Evolutionary conservation across 2,797 vertebrate genomes (phyloP), one percentile per base, ranked within the genome.

Genomic region (Melanogrammus aeglefinus): DNA sequence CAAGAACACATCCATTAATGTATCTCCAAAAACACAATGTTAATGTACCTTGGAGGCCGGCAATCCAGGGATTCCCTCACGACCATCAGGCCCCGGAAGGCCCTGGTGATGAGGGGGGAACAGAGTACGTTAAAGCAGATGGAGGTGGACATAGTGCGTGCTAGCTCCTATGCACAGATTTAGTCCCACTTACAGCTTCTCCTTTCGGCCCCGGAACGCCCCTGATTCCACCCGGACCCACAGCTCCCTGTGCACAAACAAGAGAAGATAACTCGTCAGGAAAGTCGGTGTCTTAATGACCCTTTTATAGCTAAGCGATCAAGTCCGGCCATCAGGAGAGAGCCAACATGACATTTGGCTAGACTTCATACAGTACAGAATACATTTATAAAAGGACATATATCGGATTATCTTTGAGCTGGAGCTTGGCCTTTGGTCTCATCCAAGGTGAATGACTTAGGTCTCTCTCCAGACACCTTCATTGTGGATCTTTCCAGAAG

Each of bases 41-140:
- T 31, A 33, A 35, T 18, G 33, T 93, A 99, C 97, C 95, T 96
- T 97, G 80, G 94, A 86, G 73, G 90, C 96, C 0, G 97, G 97
- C 83, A 99, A 95, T 76, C 97, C 97, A 76, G 97, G 97, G 63
- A 99, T 99, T 74, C 97, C 97, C 44, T 98, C 97, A 39, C 94
- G 95, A 47, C 93, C 96, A 78, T 97, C 95, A 0, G 97, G 94
- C 82, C 96, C 97, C 36, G 95, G 88, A 84, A 98, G 94, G 24
- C 97, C 97, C 97, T 99, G 80, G 82, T 21, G 44, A 63, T 1
- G 71, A 13, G 63, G 57, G 57, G 63, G 63, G 63, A 27, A 24
- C 24, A 69, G 63, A n/a, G 24, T 69, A 27, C 29, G 63, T 24
- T 69, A 27, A 69, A 69, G 63, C 63, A 27, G 63, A 69, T 69